Conservation (phyloP, 2,888 invertebrate genomes). For the Aromia moschata region DNA sequence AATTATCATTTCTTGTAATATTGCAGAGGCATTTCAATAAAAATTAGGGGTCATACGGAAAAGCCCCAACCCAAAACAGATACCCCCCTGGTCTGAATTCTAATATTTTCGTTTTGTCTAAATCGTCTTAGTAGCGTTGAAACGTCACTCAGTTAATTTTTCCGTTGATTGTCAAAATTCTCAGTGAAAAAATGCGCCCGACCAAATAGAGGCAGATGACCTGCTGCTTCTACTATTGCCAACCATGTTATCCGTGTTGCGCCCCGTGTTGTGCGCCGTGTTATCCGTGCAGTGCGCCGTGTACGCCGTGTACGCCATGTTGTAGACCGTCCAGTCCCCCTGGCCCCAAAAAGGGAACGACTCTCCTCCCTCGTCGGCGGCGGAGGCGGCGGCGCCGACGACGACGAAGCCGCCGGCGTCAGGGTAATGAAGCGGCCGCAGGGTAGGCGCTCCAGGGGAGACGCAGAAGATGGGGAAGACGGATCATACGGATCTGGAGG, state of each 20-base stretch:
- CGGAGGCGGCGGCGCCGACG: constrained; percentile 17
- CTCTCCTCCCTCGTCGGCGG: constrained; percentile 22
- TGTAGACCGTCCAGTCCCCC: too few species aligned
- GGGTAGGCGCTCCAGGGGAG: too few species aligned
- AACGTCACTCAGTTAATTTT: background rate
- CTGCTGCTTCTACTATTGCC: constrained; percentile 7
- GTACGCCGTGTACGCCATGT: background rate
- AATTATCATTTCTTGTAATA: too few species aligned
- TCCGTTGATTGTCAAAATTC: background rate
- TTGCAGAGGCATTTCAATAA: too few species aligned
- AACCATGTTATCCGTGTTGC: constrained; percentile 7
- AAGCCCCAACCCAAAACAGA: too few species aligned
- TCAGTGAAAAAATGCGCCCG: background rate
- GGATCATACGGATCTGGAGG: too few species aligned
- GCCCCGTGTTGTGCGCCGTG: constrained; percentile 13
- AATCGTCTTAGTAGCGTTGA: background rate
- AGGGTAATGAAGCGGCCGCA: constrained; percentile 3
- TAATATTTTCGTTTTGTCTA: background rate
- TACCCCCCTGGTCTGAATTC: too few species aligned
- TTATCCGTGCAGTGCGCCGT: constrained; percentile 18
- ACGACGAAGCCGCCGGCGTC: background rate
- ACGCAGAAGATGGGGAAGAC: too few species aligned
- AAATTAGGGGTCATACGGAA: too few species aligned
- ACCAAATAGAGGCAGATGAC: background rate
- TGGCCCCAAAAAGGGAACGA: constrained; percentile 17